Percentiles rank a stretch among this genome's conserved stretches.
Conservation (phyloP, 2,888 invertebrate genomes). For the Axea sp. region DNA sequence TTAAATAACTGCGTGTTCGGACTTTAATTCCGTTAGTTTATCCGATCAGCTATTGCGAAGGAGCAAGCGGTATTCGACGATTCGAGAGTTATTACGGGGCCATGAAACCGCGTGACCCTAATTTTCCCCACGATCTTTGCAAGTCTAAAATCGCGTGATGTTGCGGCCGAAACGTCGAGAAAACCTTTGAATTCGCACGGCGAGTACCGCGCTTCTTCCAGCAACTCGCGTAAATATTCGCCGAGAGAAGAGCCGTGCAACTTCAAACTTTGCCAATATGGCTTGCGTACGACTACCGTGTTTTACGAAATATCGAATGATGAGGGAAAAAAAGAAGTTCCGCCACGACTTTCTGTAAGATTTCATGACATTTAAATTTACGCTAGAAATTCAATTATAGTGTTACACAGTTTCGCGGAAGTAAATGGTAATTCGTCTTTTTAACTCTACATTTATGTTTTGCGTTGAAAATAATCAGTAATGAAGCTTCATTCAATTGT, state of each 20-base stretch:
- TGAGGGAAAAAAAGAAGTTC: too few relatives aligned
- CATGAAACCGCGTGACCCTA: slow-evolving; percentile 16
- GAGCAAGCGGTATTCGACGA: too few relatives aligned
- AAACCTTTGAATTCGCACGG: slow-evolving; percentile 40
- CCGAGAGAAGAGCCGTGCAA: slow-evolving; percentile 12
- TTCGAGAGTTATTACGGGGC: too few relatives aligned
- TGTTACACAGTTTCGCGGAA: slow-evolving; percentile 7
- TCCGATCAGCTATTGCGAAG: too few relatives aligned
- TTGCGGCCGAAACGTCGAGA: slow-evolving; percentile 4
- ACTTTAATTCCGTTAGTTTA: too few relatives aligned
- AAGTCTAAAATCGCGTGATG: slow-evolving; percentile 49
- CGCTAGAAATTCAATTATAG: slow-evolving; percentile 28
- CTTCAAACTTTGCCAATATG: slow-evolving; percentile 43
- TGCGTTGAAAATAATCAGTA: too few relatives aligned
- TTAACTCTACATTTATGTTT: too few relatives aligned
- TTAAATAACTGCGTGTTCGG: too few relatives aligned
- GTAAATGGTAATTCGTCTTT: background rate
- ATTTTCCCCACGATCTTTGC: slow-evolving; percentile 36
- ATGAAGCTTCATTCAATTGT: too few relatives aligned
- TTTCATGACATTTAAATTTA: slow-evolving; percentile 33
- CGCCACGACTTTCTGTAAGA: slow-evolving; percentile 12
- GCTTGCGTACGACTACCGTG: slow-evolving; percentile 2
- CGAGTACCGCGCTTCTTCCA: background rate
- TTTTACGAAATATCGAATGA: slow-evolving; percentile 19
- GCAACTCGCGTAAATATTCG: slow-evolving; percentile 19